Conservation (phyloP, 64 coral and sea anemone species). For the Platygyra sinensis region DNA sequence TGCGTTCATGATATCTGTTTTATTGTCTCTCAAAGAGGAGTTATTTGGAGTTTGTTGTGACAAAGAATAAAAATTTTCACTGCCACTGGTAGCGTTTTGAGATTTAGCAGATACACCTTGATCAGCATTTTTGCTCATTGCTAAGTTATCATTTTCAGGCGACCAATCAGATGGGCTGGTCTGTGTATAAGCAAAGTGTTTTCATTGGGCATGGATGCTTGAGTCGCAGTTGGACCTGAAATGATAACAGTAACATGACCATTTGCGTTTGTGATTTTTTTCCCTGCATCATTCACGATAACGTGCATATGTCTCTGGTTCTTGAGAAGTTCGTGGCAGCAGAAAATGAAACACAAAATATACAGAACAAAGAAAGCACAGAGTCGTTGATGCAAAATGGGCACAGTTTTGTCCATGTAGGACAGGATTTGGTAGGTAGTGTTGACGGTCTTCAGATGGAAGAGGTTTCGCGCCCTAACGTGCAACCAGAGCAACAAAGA, state of each 20-base stretch:
- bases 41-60: background rate
- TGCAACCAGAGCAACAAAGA: slow-evolving; percentile 8
- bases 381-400: background rate
- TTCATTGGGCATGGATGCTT: background rate
- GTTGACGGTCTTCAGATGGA: slow-evolving; percentile 44
- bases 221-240: slow-evolving; percentile 28
- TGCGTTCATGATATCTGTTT: background rate
- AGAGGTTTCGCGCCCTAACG: slow-evolving; percentile 17
- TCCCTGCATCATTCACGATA: slow-evolving; percentile 23
- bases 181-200: slow-evolving; percentile 18
- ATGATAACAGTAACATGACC: slow-evolving; percentile 40
- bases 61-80: background rate
- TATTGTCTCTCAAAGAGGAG: background rate
- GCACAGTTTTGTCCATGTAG: slow-evolving; percentile 7
- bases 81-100: background rate
- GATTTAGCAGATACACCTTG: background rate
- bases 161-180: background rate
- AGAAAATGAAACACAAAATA: background rate
- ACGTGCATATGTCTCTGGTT: slow-evolving; percentile 31
- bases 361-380: background rate
- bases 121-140: background rate
- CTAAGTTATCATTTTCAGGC: background rate
- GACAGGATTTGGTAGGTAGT: slow-evolving; percentile 1
- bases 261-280: slow-evolving; percentile 39
- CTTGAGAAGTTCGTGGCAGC: background rate